Conservation (phyloP, 2,113 vertebrate genomes). For the Nothoprocta pentlandii region DNA sequence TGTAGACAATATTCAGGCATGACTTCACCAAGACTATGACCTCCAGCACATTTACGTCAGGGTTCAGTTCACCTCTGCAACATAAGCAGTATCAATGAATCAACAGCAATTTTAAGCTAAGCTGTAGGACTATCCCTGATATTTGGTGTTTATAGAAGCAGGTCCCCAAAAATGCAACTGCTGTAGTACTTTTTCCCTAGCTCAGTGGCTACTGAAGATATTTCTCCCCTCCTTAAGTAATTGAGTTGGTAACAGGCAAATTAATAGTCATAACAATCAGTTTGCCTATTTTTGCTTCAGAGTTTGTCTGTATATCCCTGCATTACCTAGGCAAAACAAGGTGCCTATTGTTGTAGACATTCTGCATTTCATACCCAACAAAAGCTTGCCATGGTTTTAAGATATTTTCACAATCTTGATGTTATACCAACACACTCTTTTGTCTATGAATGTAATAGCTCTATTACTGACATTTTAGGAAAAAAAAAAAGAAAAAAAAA, state of each 20-base stretch:
- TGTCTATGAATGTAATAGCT: neutral
- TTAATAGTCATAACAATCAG: neutral
- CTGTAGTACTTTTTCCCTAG: neutral
- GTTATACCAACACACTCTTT: neutral
- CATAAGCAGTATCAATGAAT: neutral
- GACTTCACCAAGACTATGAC: neutral
- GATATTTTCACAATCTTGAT: neutral
- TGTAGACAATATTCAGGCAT: neutral
- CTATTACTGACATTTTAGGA: neutral
- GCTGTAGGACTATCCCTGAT: neutral
- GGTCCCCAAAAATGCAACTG: neutral
- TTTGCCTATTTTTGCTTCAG: neutral
- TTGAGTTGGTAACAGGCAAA: neutral
- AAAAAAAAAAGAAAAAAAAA: rapidly evolving
- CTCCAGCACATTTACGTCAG: neutral
- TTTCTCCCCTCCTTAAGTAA: neutral
- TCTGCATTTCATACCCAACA: neutral
- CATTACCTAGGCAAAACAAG: neutral
- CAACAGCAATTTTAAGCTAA: neutral
- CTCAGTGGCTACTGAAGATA: neutral
- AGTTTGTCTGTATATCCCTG: neutral
- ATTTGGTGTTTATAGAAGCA: neutral
- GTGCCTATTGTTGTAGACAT: neutral
- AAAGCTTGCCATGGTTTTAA: neutral
- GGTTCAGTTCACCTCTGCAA: neutral